Evolutionary conservation across 1,140 invertebrate species (phyloP).

Genomic region (Nebria ingens): DNA sequence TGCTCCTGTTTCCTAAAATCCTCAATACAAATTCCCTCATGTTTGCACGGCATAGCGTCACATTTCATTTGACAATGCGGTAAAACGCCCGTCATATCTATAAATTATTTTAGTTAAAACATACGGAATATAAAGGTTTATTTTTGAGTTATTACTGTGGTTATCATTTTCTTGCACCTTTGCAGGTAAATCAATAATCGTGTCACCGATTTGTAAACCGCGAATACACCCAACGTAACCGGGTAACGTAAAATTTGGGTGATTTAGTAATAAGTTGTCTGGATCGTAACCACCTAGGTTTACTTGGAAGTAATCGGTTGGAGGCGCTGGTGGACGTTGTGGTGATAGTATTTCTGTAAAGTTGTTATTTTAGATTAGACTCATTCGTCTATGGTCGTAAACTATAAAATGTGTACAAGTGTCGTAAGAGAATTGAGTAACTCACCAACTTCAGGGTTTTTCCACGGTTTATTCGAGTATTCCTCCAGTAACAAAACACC

Average conservation of each 20-base stretch:
- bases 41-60: constrained; percentile 74
- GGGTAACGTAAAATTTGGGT: constrained; percentile 41
- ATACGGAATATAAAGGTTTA: too few species aligned
- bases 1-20: constrained; percentile 75
- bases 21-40: constrained; percentile 79
- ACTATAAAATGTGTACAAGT: background rate
- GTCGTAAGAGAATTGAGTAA: constrained; percentile 4
- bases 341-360: constrained; percentile 73
- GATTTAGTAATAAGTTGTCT: constrained; percentile 52
- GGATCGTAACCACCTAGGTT: constrained; percentile 79
- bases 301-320: constrained; percentile 78
- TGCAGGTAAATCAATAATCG: constrained; percentile 62
- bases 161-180: constrained; percentile 60
- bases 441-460: constrained; percentile 65
- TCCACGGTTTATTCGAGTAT: constrained; percentile 74
- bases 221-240: constrained; percentile 81
- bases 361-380: background rate
- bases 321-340: constrained; percentile 67
- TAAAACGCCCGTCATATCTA: constrained; percentile 48
- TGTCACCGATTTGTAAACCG: constrained; percentile 75
- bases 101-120: background rate
- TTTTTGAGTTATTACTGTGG: constrained; percentile 42
- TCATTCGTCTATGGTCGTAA: constrained; percentile 3
- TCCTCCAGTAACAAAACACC: constrained; percentile 58
- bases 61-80: constrained; percentile 82